A percentile compares a stretch with the other conserved stretches of the same genome.
Evolutionary conservation across 2,113 vertebrate species (phyloP).

Genomic region (Ciconia boyciana): DNA sequence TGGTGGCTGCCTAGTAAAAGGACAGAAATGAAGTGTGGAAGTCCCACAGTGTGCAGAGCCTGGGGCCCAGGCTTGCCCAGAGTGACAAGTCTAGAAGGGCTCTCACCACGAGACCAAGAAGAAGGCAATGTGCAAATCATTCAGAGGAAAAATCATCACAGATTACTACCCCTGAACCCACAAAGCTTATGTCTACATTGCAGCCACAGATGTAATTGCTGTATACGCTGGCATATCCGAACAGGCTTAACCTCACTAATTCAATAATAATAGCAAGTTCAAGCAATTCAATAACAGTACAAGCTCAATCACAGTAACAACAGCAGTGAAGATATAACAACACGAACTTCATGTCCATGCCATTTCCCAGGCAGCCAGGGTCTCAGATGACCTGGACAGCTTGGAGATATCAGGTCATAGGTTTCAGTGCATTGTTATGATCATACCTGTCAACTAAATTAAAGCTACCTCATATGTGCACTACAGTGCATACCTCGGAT

Average conservation of each 20-base stretch:
- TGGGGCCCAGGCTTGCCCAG: not conserved
- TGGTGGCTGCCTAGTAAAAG: not conserved
- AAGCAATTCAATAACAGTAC: not conserved
- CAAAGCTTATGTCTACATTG: not conserved
- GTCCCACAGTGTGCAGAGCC: no score
- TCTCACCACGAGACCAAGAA: not conserved
- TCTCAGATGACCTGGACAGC: not conserved
- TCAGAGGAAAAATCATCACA: not conserved
- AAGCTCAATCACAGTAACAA: not conserved
- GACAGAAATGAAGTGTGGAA: not conserved
- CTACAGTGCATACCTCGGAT: accelerated
- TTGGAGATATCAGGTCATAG: not conserved
- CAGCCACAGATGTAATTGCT: not conserved
- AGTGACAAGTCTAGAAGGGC: not conserved
- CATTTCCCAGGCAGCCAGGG: not conserved
- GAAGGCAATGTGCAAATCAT: not conserved
- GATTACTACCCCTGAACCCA: not conserved
- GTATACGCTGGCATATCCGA: not conserved
- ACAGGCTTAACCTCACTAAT: not conserved
- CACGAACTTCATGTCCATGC: not conserved
- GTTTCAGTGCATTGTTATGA: not conserved
- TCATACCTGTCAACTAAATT: not conserved
- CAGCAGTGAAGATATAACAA: not conserved
- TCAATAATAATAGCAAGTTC: not conserved
- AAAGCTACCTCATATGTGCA: not conserved